Percentiles rank a stretch among this genome's conserved stretches.
Conservation (phyloP, 2,797 vertebrate genomes). For the Botia kubotai region DNA sequence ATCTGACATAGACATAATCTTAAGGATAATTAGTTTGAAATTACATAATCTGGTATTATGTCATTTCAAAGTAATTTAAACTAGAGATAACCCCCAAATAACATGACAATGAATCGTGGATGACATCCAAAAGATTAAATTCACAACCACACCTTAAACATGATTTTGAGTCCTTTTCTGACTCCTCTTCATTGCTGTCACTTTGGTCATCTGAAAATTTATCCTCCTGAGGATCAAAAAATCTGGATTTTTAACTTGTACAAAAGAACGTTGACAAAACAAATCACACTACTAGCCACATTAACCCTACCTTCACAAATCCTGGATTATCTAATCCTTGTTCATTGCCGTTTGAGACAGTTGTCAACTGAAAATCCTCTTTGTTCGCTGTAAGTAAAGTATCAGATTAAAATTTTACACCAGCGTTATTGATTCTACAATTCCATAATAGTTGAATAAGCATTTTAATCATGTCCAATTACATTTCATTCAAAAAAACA, state of each 20-base stretch:
- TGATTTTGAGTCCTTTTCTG: slow-evolving; percentile 63
- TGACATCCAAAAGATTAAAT: background rate
- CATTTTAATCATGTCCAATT: background rate
- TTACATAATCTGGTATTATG: background rate
- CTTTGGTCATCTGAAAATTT: slow-evolving; percentile 18
- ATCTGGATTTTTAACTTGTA: background rate
- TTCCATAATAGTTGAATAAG: background rate
- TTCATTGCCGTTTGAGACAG: background rate
- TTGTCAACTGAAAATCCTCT: slow-evolving; percentile 53
- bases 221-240: slow-evolving; percentile 64
- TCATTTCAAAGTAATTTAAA: background rate
- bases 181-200: slow-evolving; percentile 43
- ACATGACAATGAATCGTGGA: background rate
- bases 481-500: slow-evolving; percentile 5
- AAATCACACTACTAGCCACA: background rate
- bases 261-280: slow-evolving; percentile 2
- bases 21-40: too few relatives aligned
- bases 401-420: slow-evolving; percentile 22
- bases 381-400: slow-evolving; percentile 68
- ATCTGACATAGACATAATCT: too few relatives aligned
- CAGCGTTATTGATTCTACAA: background rate
- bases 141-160: slow-evolving; percentile 71
- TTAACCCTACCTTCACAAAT: slow-evolving; percentile 70
- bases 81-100: slow-evolving; percentile 8
- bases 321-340: slow-evolving; percentile 71